phyloP scores from a whole-genome alignment of 2,113 vertebrate species.

The Meles meles region DNA sequence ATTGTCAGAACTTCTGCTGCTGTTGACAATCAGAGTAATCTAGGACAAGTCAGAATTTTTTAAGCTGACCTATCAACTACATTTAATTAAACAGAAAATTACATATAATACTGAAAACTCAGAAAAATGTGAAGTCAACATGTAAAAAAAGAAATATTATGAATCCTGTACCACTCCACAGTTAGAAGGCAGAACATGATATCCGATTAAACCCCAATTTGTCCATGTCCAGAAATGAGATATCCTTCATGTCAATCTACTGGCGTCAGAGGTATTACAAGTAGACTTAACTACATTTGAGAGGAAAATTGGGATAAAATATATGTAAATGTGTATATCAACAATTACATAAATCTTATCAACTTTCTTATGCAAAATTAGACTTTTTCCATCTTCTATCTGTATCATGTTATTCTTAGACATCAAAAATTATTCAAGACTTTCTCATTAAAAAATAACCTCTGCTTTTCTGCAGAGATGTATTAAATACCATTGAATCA shows the following conservation, averaged over 20 bases:
- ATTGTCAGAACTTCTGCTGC: background rate
- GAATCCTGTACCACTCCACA: background rate
- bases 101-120: background rate
- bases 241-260: background rate
- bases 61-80: background rate
- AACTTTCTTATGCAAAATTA: background rate
- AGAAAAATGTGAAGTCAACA: background rate
- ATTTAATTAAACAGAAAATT: background rate
- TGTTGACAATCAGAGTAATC: background rate
- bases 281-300: background rate
- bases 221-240: background rate
- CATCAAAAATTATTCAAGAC: background rate
- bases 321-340: background rate
- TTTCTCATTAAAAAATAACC: background rate
- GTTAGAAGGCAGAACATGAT: background rate
- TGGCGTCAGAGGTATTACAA: background rate
- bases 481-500: background rate
- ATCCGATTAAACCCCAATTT: background rate
- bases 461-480: background rate
- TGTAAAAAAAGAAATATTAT: background rate
- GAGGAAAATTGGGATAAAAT: background rate
- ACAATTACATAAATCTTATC: background rate
- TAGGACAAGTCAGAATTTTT: background rate
- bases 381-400: background rate
- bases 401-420: background rate